Evolutionary conservation across 2,797 vertebrate genomes (phyloP).

Genomic region (Phalloptychus januarius): DNA sequence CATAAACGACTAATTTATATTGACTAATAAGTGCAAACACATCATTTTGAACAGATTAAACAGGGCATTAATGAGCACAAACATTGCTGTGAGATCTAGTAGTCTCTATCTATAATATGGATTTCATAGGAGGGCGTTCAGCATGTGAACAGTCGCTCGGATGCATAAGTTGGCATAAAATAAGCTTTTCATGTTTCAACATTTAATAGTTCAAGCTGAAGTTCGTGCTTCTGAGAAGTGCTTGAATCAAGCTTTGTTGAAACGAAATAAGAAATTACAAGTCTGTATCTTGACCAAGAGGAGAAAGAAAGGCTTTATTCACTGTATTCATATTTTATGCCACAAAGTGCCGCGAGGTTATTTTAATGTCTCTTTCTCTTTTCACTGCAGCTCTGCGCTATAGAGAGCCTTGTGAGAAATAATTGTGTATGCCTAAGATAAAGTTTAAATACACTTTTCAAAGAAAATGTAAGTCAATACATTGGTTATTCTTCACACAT

Average conservation of each 20-base stretch:
- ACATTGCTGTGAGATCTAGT: neutral
- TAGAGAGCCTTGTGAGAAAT: neutral
- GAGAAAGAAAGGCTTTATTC: neutral
- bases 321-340: neutral
- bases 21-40: neutral
- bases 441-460: neutral
- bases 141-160: neutral
- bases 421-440: no score
- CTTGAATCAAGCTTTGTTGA: neutral
- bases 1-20: conserved; percentile 1
- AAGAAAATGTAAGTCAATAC: neutral
- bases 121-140: neutral
- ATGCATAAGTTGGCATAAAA: neutral
- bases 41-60: conserved; percentile 1
- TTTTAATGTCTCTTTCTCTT: no score
- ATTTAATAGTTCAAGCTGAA: neutral
- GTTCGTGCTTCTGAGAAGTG: neutral
- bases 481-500: neutral
- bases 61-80: neutral
- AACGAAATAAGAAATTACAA: neutral
- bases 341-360: neutral
- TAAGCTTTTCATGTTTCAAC: neutral
- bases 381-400: neutral
- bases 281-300: neutral
- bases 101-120: neutral